Percentiles rank a stretch among this genome's conserved stretches.
These are phyloP conservation scores for Sciurus carolinensis DNA, from an alignment of 2,797 vertebrate genomes.

Conservation along the genomic window DNA sequence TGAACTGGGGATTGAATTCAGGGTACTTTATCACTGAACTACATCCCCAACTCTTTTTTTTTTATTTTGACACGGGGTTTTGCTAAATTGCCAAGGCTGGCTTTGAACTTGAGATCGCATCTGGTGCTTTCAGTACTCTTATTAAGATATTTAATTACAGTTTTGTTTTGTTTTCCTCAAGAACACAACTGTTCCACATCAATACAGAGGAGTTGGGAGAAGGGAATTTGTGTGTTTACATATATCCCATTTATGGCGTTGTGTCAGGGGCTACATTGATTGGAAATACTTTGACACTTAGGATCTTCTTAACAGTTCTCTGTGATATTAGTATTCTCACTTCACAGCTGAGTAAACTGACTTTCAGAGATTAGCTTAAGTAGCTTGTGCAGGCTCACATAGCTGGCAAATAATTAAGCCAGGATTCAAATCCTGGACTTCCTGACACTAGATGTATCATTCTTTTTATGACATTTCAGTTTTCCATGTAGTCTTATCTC, in stretches of 20 bases:
- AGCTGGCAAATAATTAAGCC: not conserved
- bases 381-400: not conserved
- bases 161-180: not conserved
- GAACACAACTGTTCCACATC: not conserved
- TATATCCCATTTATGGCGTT: not conserved
- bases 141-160: not conserved
- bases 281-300: not conserved
- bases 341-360: not conserved
- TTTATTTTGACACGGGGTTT: not conserved
- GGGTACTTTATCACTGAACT: too few relatives aligned
- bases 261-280: not conserved
- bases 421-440: not conserved
- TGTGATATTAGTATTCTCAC: not conserved
- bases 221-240: not conserved
- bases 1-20: too few relatives aligned
- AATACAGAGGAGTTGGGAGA: not conserved
- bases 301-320: not conserved
- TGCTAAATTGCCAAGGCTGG: too few relatives aligned
- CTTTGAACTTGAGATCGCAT: not conserved
- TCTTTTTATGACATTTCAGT: not conserved
- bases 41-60: not conserved
- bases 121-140: not conserved
- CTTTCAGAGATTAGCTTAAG: not conserved
- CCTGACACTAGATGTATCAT: too few relatives aligned
- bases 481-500: not conserved